Evolutionary conservation across 1,140 invertebrate genomes (phyloP), one percentile per base, ranked within the genome.

Genomic region (Augochlora pura): DNA sequence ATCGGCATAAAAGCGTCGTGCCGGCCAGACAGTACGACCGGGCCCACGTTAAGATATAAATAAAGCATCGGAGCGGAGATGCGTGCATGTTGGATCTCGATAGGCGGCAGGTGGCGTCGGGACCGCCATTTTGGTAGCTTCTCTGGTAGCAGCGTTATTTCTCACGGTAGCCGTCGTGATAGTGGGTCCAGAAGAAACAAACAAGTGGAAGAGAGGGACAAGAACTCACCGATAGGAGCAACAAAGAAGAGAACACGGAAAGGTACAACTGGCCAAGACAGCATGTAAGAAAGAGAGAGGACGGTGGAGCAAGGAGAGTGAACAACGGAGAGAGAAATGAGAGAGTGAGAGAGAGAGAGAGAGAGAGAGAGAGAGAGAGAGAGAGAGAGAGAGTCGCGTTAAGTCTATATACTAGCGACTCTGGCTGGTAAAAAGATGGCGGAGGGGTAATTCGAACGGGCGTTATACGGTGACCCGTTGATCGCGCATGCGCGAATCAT

Each of bases 391-490:
- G 42, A 68, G 62, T 64, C 38, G 59, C 65, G 65, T 76, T 76
- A 64, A 57, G 69, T 73, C 49, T 52, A 52, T 52, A 32, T 78
- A 62, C 54, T 42, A 42, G 49, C 59, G 68, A 71, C 73, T 78
- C 77, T 52, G 77, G 69, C 57, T 52, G 25, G 69, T 71, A 49
- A 57, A 84, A 85, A 86, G 84, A 86, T 86, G 84, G 84, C 84
- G 84, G 74, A 73, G 64, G 49, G 67, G 83, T 85, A 86, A 85
- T 85, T 82, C 83, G 84, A 85, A 86, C 65, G 67, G 83, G 70
- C 83, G 79, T 86, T 74, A 79, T 85, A 79, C 73, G 76, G 71
- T 65, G 57, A 62, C 71, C 59, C 64, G 66, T 46, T 67, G n/a
- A 62, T 12, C 49, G 71, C 84, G 84, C 84, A 79, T 74, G 84